phyloP scores from a whole-genome alignment of 1,140 invertebrate genomes.

The Ganaspis sp. region DNA sequence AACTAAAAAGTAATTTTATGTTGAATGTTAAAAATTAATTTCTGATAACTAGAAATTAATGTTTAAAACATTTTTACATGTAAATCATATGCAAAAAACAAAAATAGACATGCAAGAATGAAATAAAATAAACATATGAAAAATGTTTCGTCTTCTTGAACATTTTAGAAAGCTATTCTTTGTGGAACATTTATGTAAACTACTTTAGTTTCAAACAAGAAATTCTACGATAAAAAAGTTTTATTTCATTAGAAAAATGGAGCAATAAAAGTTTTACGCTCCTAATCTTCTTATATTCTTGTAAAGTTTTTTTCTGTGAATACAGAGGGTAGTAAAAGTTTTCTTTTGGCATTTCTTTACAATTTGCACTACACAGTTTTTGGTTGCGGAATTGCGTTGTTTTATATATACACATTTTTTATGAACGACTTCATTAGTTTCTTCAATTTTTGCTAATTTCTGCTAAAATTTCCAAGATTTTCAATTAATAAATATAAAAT shows the following conservation, averaged over 20 bases:
- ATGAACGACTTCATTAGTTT: too few relatives aligned
- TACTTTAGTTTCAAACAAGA: not conserved
- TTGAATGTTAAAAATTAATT: too few relatives aligned
- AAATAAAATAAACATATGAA: not conserved
- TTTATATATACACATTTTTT: not conserved
- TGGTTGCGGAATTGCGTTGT: not conserved
- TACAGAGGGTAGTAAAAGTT: not conserved
- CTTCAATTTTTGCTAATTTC: not conserved
- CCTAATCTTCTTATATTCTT: not conserved
- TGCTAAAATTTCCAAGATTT: not conserved
- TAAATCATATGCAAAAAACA: too few relatives aligned
- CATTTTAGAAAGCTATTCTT: not conserved
- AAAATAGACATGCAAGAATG: not conserved
- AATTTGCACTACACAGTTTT: not conserved
- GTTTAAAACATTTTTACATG: too few relatives aligned
- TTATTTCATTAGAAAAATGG: constrained; percentile 6
- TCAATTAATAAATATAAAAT: not conserved
- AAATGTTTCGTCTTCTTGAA: not conserved
- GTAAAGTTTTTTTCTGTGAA: not conserved
- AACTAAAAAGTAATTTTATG: too few relatives aligned
- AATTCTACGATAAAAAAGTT: not conserved
- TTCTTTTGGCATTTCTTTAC: not conserved
- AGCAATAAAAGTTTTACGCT: not conserved
- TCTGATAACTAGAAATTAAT: too few relatives aligned
- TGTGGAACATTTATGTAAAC: not conserved